phyloP scores from a whole-genome alignment of 2,888 invertebrate species.

The Stenurella melanura region DNA sequence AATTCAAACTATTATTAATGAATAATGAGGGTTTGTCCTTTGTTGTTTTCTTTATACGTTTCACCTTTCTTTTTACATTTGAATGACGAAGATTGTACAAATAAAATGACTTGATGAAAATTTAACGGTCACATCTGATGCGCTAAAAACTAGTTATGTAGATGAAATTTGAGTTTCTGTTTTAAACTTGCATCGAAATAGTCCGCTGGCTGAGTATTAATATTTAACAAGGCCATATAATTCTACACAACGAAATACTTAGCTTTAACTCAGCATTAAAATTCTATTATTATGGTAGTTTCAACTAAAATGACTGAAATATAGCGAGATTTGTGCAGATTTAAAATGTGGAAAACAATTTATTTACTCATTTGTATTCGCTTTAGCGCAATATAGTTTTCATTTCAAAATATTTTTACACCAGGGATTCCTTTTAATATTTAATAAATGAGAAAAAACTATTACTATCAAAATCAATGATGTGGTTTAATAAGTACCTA shows the following conservation, averaged over 20 bases:
- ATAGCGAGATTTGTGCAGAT: conserved; percentile 5
- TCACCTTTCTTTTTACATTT: conserved; percentile 7
- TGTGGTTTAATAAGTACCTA: too few relatives aligned
- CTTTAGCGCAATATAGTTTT: background rate
- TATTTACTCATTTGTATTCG: background rate
- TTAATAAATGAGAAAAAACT: too few relatives aligned
- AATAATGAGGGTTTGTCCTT: background rate
- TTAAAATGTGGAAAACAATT: background rate
- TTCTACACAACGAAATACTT: conserved; percentile 23
- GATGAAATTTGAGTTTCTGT: conserved; percentile 49
- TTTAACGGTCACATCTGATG: conserved; percentile 51
- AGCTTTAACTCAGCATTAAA: conserved; percentile 31
- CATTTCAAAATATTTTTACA: background rate
- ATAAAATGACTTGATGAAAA: conserved; percentile 55
- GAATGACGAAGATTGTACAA: conserved; percentile 28
- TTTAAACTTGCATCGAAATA: conserved; percentile 39
- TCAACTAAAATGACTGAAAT: background rate
- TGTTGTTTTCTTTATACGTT: background rate
- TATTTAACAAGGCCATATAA: conserved; percentile 37
- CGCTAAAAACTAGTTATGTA: conserved; percentile 56
- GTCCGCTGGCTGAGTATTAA: conserved; percentile 24
- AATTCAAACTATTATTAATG: conserved; percentile 40
- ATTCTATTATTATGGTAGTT: conserved; percentile 33
- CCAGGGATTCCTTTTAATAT: background rate
- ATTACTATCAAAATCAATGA: too few relatives aligned